These are phyloP conservation scores for Donacobius atricapilla DNA, from an alignment of 2,113 vertebrate genomes.

Conservation along the genomic window DNA sequence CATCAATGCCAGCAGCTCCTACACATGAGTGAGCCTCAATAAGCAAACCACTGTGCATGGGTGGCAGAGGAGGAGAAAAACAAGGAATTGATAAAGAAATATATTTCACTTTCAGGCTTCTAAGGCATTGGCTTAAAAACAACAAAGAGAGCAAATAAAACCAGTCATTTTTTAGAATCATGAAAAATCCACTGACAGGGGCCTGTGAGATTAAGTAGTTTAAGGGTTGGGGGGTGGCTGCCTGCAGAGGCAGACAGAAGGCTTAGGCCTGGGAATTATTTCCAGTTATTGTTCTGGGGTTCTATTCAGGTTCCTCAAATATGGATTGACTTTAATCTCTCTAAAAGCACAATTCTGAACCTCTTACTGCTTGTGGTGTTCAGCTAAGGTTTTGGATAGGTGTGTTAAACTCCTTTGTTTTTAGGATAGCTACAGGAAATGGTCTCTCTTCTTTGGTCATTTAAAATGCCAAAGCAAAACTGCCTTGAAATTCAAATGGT, in stretches of 20 bases:
- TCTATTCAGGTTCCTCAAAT: background rate
- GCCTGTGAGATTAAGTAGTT: background rate
- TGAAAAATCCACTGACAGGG: background rate
- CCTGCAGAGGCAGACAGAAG: background rate
- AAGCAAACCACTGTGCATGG: slow-evolving; percentile 39
- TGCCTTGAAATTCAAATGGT: background rate
- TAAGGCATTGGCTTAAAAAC: background rate
- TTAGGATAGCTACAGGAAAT: background rate
- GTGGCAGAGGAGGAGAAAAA: slow-evolving; percentile 35
- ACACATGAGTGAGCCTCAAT: slow-evolving; percentile 46
- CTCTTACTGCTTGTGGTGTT: background rate
- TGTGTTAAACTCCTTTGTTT: background rate
- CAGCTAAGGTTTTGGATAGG: background rate
- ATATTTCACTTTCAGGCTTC: slow-evolving; percentile 17
- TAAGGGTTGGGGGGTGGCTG: background rate
- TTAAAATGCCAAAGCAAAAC: background rate
- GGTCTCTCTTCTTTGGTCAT: background rate
- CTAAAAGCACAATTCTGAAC: background rate
- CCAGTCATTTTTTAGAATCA: background rate
- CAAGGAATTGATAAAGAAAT: slow-evolving; percentile 48
- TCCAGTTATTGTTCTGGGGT: background rate
- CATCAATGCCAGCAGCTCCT: slow-evolving; percentile 51
- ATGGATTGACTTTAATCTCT: background rate
- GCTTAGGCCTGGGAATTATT: background rate
- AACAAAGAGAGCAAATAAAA: background rate